Evolutionary conservation across 2,797 vertebrate species (phyloP).

Genomic region (Chrosomus eos): DNA sequence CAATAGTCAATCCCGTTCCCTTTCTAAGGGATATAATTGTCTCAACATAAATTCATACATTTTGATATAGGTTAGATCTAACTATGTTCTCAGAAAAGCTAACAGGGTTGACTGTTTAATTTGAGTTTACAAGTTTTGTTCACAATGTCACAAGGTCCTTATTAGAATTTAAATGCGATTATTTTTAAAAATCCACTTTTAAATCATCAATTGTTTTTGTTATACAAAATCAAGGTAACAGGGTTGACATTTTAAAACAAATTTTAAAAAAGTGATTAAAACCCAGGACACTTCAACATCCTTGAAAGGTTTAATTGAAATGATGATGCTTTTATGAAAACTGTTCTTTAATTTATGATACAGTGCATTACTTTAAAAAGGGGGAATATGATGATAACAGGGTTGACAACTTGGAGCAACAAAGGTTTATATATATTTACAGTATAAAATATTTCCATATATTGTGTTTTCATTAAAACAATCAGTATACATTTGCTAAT

Average conservation of each 20-base stretch:
- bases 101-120: background rate
- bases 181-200: background rate
- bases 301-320: background rate
- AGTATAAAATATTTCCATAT: background rate
- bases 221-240: background rate
- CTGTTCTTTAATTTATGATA: background rate
- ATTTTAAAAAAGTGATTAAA: background rate
- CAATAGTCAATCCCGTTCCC: background rate
- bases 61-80: background rate
- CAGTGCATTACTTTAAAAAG: background rate
- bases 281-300: background rate
- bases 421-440: background rate
- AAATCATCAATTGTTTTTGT: background rate
- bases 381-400: background rate
- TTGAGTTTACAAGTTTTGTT: background rate
- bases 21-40: background rate
- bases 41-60: background rate
- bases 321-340: background rate
- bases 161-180: background rate
- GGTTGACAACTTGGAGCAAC: background rate
- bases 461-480: background rate
- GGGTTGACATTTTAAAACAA: background rate
- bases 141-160: background rate
- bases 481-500: background rate
- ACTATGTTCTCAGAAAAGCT: background rate